Percentiles rank a stretch among this genome's conserved stretches.
Evolutionary conservation across 2,888 invertebrate genomes (phyloP).

Genomic region (Hypena proboscidalis): DNA sequence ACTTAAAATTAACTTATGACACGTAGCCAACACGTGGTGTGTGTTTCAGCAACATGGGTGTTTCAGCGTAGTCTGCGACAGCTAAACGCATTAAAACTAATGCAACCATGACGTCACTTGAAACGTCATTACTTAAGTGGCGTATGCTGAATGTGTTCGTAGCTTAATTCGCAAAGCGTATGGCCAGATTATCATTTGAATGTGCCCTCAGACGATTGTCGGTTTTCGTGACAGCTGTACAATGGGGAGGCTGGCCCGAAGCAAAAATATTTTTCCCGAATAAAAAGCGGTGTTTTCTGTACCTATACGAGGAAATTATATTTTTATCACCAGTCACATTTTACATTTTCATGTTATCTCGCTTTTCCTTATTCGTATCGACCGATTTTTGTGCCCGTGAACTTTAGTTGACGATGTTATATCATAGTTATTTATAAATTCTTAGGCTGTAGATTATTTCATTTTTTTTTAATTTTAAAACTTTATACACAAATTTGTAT

Average conservation of each 20-base stretch:
- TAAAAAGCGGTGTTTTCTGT: constrained; percentile 66
- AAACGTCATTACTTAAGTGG: constrained; percentile 39
- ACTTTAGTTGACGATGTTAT: constrained; percentile 32
- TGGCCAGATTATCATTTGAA: constrained; percentile 83
- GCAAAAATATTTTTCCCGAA: constrained; percentile 69
- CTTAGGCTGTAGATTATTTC: no score
- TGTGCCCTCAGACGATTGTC: constrained; percentile 81
- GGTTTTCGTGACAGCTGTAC: constrained; percentile 76
- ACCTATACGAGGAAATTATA: constrained; percentile 65
- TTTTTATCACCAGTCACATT: constrained; percentile 71
- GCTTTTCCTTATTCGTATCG: constrained; percentile 49
- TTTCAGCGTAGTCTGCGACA: constrained; percentile 30
- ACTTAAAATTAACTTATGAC: constrained; percentile 22
- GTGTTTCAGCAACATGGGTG: constrained; percentile 16
- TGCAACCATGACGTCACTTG: constrained; percentile 18
- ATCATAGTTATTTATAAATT: constrained; percentile 4
- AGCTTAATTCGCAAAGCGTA: constrained; percentile 74
- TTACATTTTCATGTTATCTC: constrained; percentile 56
- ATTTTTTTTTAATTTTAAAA: no score
- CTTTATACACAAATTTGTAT: no score
- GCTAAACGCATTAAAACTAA: constrained; percentile 42
- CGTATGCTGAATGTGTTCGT: constrained; percentile 48
- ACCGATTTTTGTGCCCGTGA: constrained; percentile 41
- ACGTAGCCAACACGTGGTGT: constrained; percentile 9
- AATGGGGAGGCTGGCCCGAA: constrained; percentile 67